Base-by-base conservation (phyloP, 2,113 vertebrate species). In the Zootoca vivipara region DNA sequence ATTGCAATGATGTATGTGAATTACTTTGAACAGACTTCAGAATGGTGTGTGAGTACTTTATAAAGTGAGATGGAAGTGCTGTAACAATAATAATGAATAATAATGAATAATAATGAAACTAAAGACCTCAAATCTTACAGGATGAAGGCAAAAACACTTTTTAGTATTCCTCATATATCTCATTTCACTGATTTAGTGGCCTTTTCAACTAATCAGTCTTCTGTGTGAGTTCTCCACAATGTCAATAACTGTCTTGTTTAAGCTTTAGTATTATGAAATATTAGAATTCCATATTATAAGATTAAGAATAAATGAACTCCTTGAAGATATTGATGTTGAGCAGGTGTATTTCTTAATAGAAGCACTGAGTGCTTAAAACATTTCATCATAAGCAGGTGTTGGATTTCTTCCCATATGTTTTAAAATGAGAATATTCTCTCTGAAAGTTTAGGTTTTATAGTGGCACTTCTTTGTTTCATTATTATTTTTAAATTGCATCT, bases 401-500 rank as follows among this genome's bases (percentile, higher is more conserved):
- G 67, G 83, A 13, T 78, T 90, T 70, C 3, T 10, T 65, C 42
- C 94, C 90, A 40, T 89, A 65, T 87, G 24, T 35, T 77, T 64
- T 85, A 42, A 77, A 38, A 1, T 22, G 52, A 3, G 90, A 81
- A 56, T 81, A 56, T 28, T 83, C 85, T 75, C 85, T 88, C 65
- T n/a, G 6, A 89, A 85, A 70, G 58, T 69, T 85, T 7, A 0
- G 20, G 1, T 0, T 70, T 82, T 38, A 33, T 65, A 26, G 0
- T 70, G 58, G 83, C 0, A 1, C 6, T 58, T 82, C 38, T 56
- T 70, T 3, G 7, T 52, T 52, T 52, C 46, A 52, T 52, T 52
- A 52, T 52, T 52, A 83, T 92, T 91, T 86, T 90, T 89, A 78
- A 77, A 70, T 33, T 89, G 90, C 26, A 93, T 89, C 73, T 82